These are phyloP conservation scores for Aurelia coerulea DNA, from an alignment of 30 jellyfish, hydroid and myxozoan species.

Conservation along the genomic window DNA sequence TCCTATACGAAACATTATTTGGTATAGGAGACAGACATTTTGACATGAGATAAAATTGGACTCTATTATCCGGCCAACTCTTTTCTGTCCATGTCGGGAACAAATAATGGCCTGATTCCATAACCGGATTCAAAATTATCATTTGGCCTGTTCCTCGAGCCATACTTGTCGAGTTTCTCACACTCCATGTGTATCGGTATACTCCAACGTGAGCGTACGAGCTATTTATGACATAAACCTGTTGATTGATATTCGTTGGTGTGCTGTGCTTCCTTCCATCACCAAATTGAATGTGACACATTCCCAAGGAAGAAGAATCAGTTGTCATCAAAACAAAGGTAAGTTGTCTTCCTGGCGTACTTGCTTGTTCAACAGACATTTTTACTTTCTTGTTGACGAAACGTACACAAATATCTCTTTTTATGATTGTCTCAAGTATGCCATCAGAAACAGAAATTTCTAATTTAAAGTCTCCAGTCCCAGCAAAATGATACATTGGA, in stretches of 20 bases:
- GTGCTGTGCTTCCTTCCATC: background rate
- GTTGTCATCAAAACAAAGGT: background rate
- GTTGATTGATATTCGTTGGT: background rate
- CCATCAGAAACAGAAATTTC: background rate
- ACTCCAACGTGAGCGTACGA: background rate
- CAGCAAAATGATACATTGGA: background rate
- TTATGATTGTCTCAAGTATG: background rate
- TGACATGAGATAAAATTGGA: background rate
- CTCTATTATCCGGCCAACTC: slow-evolving; percentile 21
- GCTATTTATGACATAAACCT: background rate
- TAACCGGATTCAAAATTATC: slow-evolving; percentile 9
- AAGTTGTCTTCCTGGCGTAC: background rate
- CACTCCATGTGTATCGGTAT: slow-evolving; percentile 7
- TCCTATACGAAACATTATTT: slow-evolving; percentile 5
- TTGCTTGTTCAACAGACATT: background rate
- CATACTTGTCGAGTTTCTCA: background rate
- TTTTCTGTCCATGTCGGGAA: background rate
- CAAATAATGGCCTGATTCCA: background rate
- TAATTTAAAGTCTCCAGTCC: background rate
- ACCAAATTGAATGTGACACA: background rate
- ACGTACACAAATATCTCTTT: background rate
- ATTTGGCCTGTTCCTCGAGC: slow-evolving; percentile 39
- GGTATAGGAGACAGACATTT: slow-evolving; percentile 5
- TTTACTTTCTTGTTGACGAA: background rate
- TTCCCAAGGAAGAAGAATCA: background rate